Base-by-base conservation (phyloP, 2,113 vertebrate species). In the Collichthys lucidus region DNA sequence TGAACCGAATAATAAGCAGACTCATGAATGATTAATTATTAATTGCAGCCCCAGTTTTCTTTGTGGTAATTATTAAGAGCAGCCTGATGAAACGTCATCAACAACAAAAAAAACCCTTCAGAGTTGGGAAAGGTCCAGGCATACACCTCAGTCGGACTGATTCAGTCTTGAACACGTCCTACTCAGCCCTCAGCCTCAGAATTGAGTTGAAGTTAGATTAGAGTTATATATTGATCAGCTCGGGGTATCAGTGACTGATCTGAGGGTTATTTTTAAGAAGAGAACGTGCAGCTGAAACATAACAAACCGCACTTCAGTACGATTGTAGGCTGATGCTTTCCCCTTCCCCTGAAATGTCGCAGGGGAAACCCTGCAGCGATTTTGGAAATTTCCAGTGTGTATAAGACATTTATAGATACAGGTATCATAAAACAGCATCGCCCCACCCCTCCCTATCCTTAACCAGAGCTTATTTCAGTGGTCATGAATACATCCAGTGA, bases 401-500 rank as follows among this genome's bases (percentile, higher is more conserved):
- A 8, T n/a, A 66, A 17, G 61, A 50, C 44, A 9, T 56, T 55
- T 40, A 50, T 24, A 42, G 46, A 22, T 44, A 2, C 11, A 26
- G 19, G 24, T 49, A 49, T 31, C 19, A 20, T 59, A 40, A 50
- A 50, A 61, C 19, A 15, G 17, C 35, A 40, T 40, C 10, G 19
- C 59, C 29, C 62, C 31, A 0, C 11, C 24, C 50, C 49, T 16
- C 7, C 35, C 67, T 50, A 0, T 5, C 49, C 8, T 40, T 14
- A 17, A 11, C 35, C 17, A 2, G 3, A 53, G 73, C 42, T 26
- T 19, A 31, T 81, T 62, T 44, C 53, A 67, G 35, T 2, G 40
- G 10, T 22, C 10, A 17, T 77, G 74, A 78, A 78, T 63, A 63
- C 74, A 61, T 31, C 9, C 68, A 62, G 80, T 65, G 56, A 66